Evolutionary conservation across 2,888 invertebrate species (phyloP).

Genomic region (Platycheirus albimanus): DNA sequence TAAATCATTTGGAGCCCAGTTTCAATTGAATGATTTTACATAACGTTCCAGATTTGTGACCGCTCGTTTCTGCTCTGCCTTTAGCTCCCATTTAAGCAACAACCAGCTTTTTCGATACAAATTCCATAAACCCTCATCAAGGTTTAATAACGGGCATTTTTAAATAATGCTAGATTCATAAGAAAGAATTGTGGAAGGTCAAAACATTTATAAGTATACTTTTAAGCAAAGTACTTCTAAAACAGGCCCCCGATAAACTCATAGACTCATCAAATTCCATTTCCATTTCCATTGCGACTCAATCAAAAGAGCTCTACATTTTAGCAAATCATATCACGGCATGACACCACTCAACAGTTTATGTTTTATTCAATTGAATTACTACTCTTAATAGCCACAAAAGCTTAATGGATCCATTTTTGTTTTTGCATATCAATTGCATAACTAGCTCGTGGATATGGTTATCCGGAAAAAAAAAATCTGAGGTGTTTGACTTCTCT

Average conservation of each 20-base stretch:
- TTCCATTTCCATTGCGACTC: neutral
- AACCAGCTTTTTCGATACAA: too few relatives aligned
- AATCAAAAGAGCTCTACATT: slow-evolving; percentile 36
- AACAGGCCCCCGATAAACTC: slow-evolving; percentile 42
- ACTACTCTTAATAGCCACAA: slow-evolving; percentile 44
- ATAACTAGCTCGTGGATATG: slow-evolving; percentile 20
- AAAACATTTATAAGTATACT: neutral
- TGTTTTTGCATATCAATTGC: slow-evolving; percentile 45
- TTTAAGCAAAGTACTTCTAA: too few relatives aligned
- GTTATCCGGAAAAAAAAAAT: slow-evolving; percentile 33
- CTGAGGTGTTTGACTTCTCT: slow-evolving; percentile 69
- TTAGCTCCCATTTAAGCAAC: too few relatives aligned
- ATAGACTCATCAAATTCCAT: slow-evolving; percentile 2
- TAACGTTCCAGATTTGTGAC: too few relatives aligned
- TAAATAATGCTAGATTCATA: too few relatives aligned
- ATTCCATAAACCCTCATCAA: too few relatives aligned
- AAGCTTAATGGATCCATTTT: slow-evolving; percentile 29
- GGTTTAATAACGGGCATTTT: too few relatives aligned
- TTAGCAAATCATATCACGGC: slow-evolving; percentile 20
- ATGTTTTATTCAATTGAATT: slow-evolving; percentile 69
- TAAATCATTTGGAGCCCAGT: too few relatives aligned
- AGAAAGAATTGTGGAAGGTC: neutral
- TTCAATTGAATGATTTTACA: too few relatives aligned
- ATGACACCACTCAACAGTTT: slow-evolving; percentile 60
- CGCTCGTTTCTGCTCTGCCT: too few relatives aligned